Evolutionary conservation across 2,113 vertebrate genomes (phyloP).

Genomic region (Caretta caretta): DNA sequence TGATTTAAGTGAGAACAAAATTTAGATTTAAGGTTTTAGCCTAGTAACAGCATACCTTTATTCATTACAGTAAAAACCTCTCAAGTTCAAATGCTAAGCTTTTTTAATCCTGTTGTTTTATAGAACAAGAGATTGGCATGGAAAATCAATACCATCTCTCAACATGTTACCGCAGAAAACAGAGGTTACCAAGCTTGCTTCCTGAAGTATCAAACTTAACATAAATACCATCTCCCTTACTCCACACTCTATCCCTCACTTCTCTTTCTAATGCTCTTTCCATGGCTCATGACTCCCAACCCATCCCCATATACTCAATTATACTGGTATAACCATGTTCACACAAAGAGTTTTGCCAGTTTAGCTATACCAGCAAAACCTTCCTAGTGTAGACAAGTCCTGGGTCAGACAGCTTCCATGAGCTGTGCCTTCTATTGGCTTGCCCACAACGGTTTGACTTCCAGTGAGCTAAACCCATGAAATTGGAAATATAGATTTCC

Average conservation of each 20-base stretch:
- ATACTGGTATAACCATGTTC: not conserved
- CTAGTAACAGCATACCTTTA: not conserved
- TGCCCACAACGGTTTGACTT: not conserved
- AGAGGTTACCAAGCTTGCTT: not conserved
- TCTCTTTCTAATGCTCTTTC: not conserved
- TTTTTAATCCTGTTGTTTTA: not conserved
- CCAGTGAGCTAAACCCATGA: not conserved
- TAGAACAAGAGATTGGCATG: not conserved
- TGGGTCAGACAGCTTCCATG: not conserved
- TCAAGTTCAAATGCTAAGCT: not conserved
- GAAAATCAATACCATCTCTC: not conserved
- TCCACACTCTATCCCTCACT: not conserved
- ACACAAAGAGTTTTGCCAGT: not conserved
- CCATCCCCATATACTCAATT: not conserved
- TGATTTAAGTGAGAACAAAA: not conserved
- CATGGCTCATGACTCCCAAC: not conserved
- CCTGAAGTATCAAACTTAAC: fast-evolving
- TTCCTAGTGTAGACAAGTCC: not conserved
- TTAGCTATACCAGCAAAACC: not conserved
- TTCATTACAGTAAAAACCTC: not conserved
- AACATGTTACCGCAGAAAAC: fast-evolving
- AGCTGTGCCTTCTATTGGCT: fast-evolving
- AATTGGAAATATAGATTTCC: not conserved
- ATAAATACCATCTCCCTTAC: not conserved
- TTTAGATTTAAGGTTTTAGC: not conserved